phyloP scores from a whole-genome alignment of 1,140 invertebrate genomes.

The Berghia stephanieae region DNA sequence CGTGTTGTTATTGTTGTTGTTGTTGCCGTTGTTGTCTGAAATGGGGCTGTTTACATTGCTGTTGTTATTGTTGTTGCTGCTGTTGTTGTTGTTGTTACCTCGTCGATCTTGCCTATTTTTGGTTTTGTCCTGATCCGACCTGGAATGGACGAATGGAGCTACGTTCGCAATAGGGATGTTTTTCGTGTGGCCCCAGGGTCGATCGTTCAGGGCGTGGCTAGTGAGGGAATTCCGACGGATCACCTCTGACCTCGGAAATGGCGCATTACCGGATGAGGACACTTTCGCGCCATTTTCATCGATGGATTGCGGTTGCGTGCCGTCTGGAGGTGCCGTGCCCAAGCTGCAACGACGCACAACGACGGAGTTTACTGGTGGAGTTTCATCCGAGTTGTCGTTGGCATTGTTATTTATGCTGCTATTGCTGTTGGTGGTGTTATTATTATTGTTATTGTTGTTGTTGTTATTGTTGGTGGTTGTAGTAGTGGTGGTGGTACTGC shows the following conservation, averaged over 20 bases:
- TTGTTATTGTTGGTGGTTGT: background rate
- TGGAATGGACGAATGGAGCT: conserved; percentile 52
- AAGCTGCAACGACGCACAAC: conserved; percentile 26
- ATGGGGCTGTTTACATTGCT: no score
- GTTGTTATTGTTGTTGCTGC: background rate
- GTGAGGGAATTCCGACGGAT: conserved; percentile 35
- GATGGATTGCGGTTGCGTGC: background rate
- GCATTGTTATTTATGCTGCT: background rate
- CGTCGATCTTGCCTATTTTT: no score
- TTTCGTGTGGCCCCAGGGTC: conserved; percentile 45
- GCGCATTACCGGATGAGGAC: background rate
- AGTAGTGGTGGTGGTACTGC: background rate
- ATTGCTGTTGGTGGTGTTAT: background rate
- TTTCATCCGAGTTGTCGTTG: background rate
- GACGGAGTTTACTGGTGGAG: background rate
- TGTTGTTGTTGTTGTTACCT: conserved; percentile 12
- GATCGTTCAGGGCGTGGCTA: conserved; percentile 12
- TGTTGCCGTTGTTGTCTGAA: no score
- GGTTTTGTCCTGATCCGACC: conserved; percentile 22
- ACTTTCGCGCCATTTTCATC: background rate
- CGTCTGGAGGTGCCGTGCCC: background rate
- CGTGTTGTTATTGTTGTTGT: no score
- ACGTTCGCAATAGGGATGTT: conserved; percentile 59
- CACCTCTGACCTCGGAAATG: conserved; percentile 22
- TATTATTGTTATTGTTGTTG: conserved; percentile 15